Evolutionary conservation across 2,888 invertebrate genomes (phyloP).

Genomic region (Eilema depressum): DNA sequence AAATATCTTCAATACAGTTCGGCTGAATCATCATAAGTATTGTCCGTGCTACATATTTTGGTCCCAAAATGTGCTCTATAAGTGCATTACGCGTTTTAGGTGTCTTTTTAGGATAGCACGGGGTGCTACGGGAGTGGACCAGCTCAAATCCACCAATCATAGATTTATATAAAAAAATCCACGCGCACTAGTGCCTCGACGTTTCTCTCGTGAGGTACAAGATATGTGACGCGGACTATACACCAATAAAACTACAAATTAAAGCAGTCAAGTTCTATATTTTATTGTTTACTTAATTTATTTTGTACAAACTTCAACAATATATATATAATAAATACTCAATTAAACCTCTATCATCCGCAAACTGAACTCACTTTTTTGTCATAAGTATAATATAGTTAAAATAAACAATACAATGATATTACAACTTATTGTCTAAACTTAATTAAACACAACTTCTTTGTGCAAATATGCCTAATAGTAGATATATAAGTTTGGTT

Average conservation of each 20-base stretch:
- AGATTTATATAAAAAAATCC: too few relatives aligned
- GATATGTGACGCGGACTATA: neutral
- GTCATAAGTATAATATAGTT: constrained; percentile 79
- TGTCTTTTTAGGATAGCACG: too few relatives aligned
- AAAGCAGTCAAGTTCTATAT: constrained; percentile 88
- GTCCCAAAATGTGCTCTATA: too few relatives aligned
- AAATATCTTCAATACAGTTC: too few relatives aligned
- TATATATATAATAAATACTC: constrained; percentile 88
- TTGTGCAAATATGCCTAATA: constrained; percentile 88
- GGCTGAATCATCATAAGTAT: too few relatives aligned
- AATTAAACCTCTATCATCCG: constrained; percentile 87
- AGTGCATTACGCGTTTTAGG: too few relatives aligned
- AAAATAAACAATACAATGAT: constrained; percentile 84
- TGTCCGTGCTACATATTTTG: too few relatives aligned
- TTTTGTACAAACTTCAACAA: constrained; percentile 89
- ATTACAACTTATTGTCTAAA: constrained; percentile 87
- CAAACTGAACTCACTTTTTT: constrained; percentile 87
- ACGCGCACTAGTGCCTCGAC: too few relatives aligned
- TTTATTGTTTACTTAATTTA: constrained; percentile 88
- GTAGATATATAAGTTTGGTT: constrained; percentile 83
- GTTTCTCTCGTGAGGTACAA: too few relatives aligned
- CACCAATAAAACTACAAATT: constrained; percentile 69
- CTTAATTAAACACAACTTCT: constrained; percentile 87
- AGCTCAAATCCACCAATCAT: too few relatives aligned
- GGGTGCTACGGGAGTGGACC: too few relatives aligned